Base-by-base conservation (phyloP, 2,888 invertebrate species). In the Tanypteryx hageni region DNA sequence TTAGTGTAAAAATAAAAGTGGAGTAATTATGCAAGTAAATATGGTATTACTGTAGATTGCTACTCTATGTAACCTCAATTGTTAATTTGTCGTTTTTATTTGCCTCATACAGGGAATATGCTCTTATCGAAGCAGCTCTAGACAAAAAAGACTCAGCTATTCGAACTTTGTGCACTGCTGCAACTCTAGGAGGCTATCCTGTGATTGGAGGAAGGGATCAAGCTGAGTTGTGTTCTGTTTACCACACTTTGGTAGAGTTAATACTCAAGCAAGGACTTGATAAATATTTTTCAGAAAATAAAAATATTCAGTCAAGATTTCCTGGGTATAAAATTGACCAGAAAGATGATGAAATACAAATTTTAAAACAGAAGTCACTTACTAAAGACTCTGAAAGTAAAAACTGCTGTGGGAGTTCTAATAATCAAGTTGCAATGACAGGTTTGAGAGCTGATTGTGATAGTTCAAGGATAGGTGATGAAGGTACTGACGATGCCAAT, bases 61-160 rank as follows among this genome's bases (percentile, higher is more conserved):
- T 22, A 16, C n/a, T 68, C 18, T 22, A 18, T n/a, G 27, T 11
- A 27, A 10, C 31, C 44, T 89, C n/a, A 11, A n/a, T 44, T 68
- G 61, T 13, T 31, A 61, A 86, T 31, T 8, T 68, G 64, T 13
- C 10, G 18, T 89, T 10, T 10, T 9, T 86, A 61, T 61, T 61
- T 85, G 27, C 61, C 16, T 31, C 27, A 27, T 89, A 5, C 94
- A 95, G 95, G 8, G 97, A 97, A 94, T 96, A 96, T 94, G 97
- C 96, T 13, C 94, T 97, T 89, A 95, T 96, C 92, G 97, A 97
- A 94, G 95, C 95, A 92, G 96, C 96, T 94, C 94, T 96, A 61
- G 96, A 95, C 22, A 95, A 95, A 93, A 93, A 94, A 11, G 95
- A 95, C 18, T 95, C 94, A 82, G 95, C 96, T 92, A 93, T 96